A percentile compares a stretch with the other conserved stretches of the same genome.
Conservation (phyloP, 2,797 vertebrate species). For the Paguma larvata region DNA sequence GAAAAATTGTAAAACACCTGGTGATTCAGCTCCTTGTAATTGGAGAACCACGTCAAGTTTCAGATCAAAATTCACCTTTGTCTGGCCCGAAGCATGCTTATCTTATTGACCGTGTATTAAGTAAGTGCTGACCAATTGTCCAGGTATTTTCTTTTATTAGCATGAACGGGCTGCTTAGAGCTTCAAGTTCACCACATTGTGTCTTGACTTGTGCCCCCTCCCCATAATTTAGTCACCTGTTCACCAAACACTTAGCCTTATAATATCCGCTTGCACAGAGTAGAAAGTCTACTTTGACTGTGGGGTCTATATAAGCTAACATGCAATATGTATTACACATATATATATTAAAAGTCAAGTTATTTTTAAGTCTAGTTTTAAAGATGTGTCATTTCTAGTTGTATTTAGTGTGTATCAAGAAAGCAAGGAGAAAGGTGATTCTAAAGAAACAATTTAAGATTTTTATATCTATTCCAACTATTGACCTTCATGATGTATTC, state of each 20-base stretch:
- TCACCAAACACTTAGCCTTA: constrained; percentile 3
- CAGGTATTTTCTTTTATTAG: constrained; percentile 46
- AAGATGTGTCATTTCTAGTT: constrained; percentile 3
- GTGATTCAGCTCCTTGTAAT: constrained; percentile 1
- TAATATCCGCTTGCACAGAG: not conserved
- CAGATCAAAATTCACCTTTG: constrained; percentile 44
- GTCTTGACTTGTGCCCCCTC: not conserved
- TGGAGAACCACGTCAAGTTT: not conserved
- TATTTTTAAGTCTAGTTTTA: constrained; percentile 57
- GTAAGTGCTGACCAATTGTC: not conserved
- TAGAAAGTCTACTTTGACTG: not conserved
- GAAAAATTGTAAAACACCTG: not conserved
- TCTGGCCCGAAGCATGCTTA: constrained; percentile 6
- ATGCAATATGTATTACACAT: not conserved
- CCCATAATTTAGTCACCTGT: constrained; percentile 33
- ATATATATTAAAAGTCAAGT: not conserved
- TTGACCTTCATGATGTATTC: constrained; percentile 43
- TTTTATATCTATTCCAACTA: constrained; percentile 50
- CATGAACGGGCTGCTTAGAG: not conserved
- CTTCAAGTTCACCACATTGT: not conserved
- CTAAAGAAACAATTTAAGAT: not conserved
- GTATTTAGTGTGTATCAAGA: not conserved
- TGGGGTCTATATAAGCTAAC: not conserved
- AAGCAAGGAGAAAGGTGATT: constrained; percentile 15
- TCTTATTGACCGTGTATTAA: constrained; percentile 12